These are phyloP conservation scores for Ochropleura leucogaster DNA, from an alignment of 2,888 invertebrate species.

Conservation along the genomic window DNA sequence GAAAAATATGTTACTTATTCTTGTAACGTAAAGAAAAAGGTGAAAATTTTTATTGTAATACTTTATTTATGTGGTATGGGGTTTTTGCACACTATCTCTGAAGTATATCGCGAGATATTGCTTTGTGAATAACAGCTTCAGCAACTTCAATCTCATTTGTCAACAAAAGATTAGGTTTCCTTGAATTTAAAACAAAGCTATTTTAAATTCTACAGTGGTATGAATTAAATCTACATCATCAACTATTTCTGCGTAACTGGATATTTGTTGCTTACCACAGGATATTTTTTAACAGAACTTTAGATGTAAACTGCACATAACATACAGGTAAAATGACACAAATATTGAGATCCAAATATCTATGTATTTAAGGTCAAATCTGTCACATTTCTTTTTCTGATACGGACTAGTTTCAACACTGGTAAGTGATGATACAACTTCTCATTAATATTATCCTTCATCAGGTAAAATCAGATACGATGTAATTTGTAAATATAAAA, in stretches of 20 bases:
- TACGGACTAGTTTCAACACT: neutral
- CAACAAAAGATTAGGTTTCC: neutral
- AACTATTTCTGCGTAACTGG: neutral
- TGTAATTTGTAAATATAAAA: no score
- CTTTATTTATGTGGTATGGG: conserved; percentile 20
- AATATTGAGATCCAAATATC: neutral
- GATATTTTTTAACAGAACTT: neutral
- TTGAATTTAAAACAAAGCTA: neutral
- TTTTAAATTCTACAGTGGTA: neutral
- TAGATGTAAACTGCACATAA: no score
- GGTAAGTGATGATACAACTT: neutral
- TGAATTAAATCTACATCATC: conserved; percentile 1
- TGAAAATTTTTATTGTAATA: conserved; percentile 24
- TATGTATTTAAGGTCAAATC: no score
- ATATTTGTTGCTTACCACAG: neutral
- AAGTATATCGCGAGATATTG: neutral
- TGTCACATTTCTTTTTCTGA: no score
- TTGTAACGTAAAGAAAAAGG: conserved; percentile 27
- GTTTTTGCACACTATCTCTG: neutral
- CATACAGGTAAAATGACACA: neutral
- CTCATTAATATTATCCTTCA: no score
- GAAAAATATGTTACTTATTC: conserved; percentile 33
- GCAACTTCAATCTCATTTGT: neutral
- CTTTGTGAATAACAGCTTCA: neutral
- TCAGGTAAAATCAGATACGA: no score